Conservation (phyloP, 2,113 vertebrate genomes). For the Oxygymnocypris stewartii region DNA sequence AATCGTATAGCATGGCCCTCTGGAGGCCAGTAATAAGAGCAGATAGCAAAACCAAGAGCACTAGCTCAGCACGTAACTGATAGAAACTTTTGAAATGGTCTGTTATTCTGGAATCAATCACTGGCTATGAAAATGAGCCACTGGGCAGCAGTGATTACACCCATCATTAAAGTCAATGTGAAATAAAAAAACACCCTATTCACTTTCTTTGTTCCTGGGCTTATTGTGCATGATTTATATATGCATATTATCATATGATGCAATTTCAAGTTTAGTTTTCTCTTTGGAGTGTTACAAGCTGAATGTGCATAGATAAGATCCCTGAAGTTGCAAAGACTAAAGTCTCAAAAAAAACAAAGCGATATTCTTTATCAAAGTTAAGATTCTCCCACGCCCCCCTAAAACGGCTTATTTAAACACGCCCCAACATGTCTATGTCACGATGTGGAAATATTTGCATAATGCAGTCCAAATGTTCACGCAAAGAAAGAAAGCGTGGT, state of each 20-base stretch:
- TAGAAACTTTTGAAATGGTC: conserved; percentile 11
- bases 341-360: too few species aligned
- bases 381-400: too few species aligned
- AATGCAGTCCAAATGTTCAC: too few species aligned
- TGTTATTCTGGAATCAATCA: neutral
- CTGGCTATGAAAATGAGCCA: neutral
- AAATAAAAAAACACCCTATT: neutral
- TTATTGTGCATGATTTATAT: neutral
- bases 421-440: too few species aligned
- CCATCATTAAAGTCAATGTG: neutral
- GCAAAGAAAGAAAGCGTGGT: too few species aligned
- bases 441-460: too few species aligned
- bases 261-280: too few species aligned
- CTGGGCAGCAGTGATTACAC: neutral
- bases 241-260: neutral
- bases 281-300: too few species aligned
- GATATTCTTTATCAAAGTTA: too few species aligned
- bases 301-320: too few species aligned
- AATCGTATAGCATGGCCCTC: conserved; percentile 30
- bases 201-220: neutral
- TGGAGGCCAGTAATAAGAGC: conserved; percentile 30
- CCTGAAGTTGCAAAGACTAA: too few species aligned
- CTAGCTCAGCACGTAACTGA: conserved; percentile 35
- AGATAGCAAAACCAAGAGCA: conserved; percentile 32
- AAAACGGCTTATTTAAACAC: too few species aligned